Evolutionary conservation across 2,797 vertebrate genomes (phyloP).

Genomic region (Acanthornis magna): DNA sequence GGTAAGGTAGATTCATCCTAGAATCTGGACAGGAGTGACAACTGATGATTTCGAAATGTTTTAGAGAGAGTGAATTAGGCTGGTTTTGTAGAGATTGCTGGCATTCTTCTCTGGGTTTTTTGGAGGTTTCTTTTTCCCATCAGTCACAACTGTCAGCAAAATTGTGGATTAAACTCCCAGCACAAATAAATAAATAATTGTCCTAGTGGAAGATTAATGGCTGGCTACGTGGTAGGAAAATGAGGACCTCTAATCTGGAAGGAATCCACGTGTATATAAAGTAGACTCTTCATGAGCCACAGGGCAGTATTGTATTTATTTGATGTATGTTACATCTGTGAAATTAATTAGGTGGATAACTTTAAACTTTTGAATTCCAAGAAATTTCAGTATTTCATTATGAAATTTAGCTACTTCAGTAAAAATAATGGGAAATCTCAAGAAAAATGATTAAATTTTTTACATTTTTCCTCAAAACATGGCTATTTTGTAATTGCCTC

Average conservation of each 20-base stretch:
- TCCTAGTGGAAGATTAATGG: not conserved
- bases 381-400: not conserved
- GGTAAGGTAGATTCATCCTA: not conserved
- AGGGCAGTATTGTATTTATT: not conserved
- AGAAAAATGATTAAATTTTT: not conserved
- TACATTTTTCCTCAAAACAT: not conserved
- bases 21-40: not conserved
- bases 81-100: not conserved
- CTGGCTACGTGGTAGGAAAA: not conserved
- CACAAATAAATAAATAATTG: not conserved
- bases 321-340: not conserved
- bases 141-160: not conserved
- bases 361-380: not conserved
- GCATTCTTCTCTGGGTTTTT: not conserved
- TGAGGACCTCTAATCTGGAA: not conserved
- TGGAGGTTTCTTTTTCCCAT: not conserved
- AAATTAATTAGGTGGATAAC: not conserved
- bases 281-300: not conserved
- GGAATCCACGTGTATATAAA: not conserved
- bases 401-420: not conserved
- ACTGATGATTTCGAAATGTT: not conserved
- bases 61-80: not conserved
- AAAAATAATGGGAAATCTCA: not conserved
- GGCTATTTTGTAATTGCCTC: not conserved
- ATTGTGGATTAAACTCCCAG: not conserved